These are phyloP conservation scores for Otolemur crassicaudatus DNA, from an alignment of 2,797 vertebrate genomes.

Conservation along the genomic window DNA sequence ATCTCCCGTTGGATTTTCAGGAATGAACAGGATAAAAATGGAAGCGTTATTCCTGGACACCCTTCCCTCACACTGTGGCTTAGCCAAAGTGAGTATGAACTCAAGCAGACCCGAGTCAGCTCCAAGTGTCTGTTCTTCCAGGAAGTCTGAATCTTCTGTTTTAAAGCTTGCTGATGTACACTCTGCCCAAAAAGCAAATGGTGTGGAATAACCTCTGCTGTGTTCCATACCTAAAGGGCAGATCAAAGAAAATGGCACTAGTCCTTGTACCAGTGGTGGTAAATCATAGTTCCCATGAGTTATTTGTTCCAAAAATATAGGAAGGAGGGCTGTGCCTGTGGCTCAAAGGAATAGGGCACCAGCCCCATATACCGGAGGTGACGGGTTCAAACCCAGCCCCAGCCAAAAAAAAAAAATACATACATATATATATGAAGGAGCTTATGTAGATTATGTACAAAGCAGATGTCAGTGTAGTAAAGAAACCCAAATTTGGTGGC, in stretches of 20 bases:
- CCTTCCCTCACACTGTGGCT: not conserved
- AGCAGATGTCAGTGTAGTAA: not conserved
- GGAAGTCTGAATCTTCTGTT: conserved; percentile 24
- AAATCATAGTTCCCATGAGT: not conserved
- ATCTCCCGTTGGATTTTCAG: conserved; percentile 48
- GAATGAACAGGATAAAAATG: conserved; percentile 53
- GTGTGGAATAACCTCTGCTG: not conserved
- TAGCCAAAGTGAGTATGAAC: not conserved
- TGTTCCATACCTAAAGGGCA: not conserved
- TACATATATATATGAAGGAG: not conserved
- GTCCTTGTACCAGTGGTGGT: not conserved
- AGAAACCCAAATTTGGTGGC: not conserved
- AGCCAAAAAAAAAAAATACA: too few relatives aligned
- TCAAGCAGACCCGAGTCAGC: not conserved
- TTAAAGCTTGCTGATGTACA: conserved; percentile 23
- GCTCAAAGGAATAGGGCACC: too few relatives aligned
- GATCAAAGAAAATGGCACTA: not conserved
- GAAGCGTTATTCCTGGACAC: conserved; percentile 28
- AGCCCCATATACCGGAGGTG: too few relatives aligned
- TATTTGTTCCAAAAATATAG: not conserved
- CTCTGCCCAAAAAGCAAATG: not conserved
- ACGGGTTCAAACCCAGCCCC: too few relatives aligned
- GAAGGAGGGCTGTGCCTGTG: not conserved
- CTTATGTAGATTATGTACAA: not conserved
- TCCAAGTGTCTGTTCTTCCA: conserved; percentile 9